Conservation (phyloP, 2,797 vertebrate species). For the Silurus lanzhouensis region DNA sequence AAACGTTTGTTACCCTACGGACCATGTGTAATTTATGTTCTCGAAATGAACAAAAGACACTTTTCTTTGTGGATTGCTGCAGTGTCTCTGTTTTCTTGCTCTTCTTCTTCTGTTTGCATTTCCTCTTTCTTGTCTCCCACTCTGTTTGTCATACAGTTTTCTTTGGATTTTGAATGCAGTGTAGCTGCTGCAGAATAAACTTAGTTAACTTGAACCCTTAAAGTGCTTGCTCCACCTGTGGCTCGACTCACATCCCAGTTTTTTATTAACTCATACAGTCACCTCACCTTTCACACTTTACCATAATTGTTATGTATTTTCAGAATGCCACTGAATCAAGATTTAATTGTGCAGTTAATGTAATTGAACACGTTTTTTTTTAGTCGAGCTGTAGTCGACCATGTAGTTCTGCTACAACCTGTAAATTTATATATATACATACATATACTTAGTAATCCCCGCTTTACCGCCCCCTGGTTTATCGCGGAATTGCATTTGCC, state of each 20-base stretch:
- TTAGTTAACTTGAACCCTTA: background rate
- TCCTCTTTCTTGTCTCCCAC: constrained; percentile 32
- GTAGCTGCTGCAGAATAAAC: constrained; percentile 21
- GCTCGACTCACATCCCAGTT: background rate
- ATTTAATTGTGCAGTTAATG: constrained; percentile 24
- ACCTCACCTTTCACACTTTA: background rate
- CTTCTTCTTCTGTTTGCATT: background rate
- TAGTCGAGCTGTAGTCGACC: background rate
- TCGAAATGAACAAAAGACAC: constrained; percentile 52
- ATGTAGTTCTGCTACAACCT: too few relatives aligned
- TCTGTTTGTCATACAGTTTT: constrained; percentile 42
- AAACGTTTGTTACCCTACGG: constrained; percentile 46
- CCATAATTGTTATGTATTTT: background rate
- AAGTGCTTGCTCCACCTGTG: constrained; percentile 5
- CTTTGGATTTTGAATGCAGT: constrained; percentile 40
- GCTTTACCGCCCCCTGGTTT: too few relatives aligned
- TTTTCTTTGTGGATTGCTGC: constrained; percentile 39
- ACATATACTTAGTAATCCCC: too few relatives aligned
- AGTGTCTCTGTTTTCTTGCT: constrained; percentile 1
- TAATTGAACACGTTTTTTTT: background rate
- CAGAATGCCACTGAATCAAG: background rate
- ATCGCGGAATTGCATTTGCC: too few relatives aligned
- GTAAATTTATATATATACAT: too few relatives aligned
- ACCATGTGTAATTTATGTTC: constrained; percentile 57
- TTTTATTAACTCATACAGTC: background rate